Evolutionary conservation across 2,888 invertebrate genomes (phyloP), one percentile per base, ranked within the genome.

Genomic region (Allolobophora icterica): DNA sequence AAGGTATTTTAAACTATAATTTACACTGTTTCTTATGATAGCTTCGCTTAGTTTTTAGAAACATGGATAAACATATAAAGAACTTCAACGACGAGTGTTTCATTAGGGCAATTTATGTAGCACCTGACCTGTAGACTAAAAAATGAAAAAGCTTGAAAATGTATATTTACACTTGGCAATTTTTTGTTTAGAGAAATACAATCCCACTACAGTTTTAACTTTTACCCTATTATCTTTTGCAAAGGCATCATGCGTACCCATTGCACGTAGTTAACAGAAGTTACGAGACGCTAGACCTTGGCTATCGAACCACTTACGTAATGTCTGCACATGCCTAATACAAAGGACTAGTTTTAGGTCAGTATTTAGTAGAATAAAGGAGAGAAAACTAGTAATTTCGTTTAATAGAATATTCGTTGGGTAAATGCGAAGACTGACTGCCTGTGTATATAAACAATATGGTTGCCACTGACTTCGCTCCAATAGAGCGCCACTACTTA

Each of bases 21-120:
- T n/a, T 71, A n/a, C 71, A 71, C 71, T 71, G 15, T 71, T 71
- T n/a, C 2, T 30, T n/a, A 71, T 71, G 71, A 8, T 71, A 1
- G 30, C 11, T n/a, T 71, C 15, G n/a, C 17, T n/a, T 71, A 11
- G n/a, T n/a, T n/a, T 52, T 21, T 52, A 52, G 24, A 21, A 52
- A 2, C 21, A 52, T 71, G n/a, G 71, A 71, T 71, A 71, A 71
- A 71, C n/a, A 17, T 71, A 1, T n/a, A n/a, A 30, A 71, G n/a
- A 71, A 52, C 21, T 13, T 52, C 71, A n/a, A 11, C n/a, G 11
- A n/a, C n/a, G 8, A 71, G 24, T 52, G 30, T n/a, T 30, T 71
- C n/a, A n/a, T 71, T 71, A 71, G 8, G 71, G 71, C 71, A 71
- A n/a, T 71, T 71, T 71, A 71, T 71, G n/a, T 71, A 71, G 71